These are phyloP conservation scores for Cosmorhoe ocellata DNA, from an alignment of 2,888 invertebrate genomes.

Conservation along the genomic window DNA sequence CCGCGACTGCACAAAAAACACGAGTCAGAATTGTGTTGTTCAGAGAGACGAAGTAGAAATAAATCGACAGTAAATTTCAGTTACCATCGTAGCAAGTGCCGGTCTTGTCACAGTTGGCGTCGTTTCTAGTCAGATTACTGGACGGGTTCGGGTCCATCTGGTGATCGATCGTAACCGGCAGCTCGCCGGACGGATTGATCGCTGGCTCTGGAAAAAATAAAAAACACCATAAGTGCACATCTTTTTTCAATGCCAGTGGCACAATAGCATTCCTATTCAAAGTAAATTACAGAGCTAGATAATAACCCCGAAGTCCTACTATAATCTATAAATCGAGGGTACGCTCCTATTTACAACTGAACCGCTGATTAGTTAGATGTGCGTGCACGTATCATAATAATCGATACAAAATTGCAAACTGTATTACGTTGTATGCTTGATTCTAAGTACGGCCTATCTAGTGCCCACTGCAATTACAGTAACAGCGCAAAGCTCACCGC, in stretches of 20 bases:
- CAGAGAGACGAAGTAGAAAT: conserved; percentile 18
- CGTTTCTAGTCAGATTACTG: conserved; percentile 88
- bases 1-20: conserved; percentile 86
- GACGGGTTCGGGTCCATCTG: conserved; percentile 87
- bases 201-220: conserved; percentile 77
- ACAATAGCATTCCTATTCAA: conserved; percentile 37
- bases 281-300: conserved; percentile 40
- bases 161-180: conserved; percentile 90
- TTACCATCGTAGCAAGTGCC: conserved; percentile 97
- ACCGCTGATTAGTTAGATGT: conserved; percentile 56
- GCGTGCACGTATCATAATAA: conserved; percentile 65
- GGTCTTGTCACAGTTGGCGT: conserved; percentile 95
- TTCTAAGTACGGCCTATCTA: conserved; percentile 56
- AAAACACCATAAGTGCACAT: conserved; percentile 33
- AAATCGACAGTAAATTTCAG: conserved; percentile 31
- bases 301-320: conserved; percentile 55
- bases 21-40: conserved; percentile 7
- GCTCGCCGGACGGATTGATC: conserved; percentile 71
- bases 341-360: conserved; percentile 45
- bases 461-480: conserved; percentile 59
- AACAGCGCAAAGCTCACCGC: conserved; percentile 52
- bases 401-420: conserved; percentile 65
- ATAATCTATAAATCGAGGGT: conserved; percentile 51
- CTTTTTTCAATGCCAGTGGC: conserved; percentile 21
- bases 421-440: conserved; percentile 35